Conservation (phyloP, 2,888 invertebrate species). For the Phragmatobia fuliginosa region DNA sequence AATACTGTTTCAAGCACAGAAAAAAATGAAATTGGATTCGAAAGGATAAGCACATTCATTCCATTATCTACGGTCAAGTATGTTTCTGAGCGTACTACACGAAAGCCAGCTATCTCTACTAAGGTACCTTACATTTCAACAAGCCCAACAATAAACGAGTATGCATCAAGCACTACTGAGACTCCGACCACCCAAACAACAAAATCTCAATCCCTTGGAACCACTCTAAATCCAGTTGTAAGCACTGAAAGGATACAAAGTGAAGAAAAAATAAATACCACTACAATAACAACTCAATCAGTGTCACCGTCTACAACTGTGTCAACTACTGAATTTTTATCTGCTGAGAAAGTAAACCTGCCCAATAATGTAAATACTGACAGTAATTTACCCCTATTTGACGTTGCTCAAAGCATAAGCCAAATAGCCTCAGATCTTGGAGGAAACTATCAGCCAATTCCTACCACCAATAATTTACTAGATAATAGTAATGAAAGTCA, state of each 20-base stretch:
- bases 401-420: constrained; percentile 82
- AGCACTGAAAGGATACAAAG: constrained; percentile 54
- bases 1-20: constrained; percentile 55
- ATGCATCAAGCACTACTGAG: constrained; percentile 36
- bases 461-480: constrained; percentile 70
- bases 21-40: constrained; percentile 58
- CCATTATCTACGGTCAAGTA: constrained; percentile 70
- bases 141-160: constrained; percentile 48
- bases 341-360: constrained; percentile 51
- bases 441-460: constrained; percentile 69
- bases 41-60: constrained; percentile 72
- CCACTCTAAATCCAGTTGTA: constrained; percentile 48
- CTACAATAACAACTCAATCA: constrained; percentile 80
- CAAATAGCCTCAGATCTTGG: constrained; percentile 83
- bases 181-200: constrained; percentile 27
- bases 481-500: constrained; percentile 66
- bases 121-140: constrained; percentile 41
- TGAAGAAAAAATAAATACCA: constrained; percentile 67
- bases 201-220: constrained; percentile 23
- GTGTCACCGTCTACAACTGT: constrained; percentile 76
- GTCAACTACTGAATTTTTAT: constrained; percentile 69
- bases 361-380: constrained; percentile 32
- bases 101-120: constrained; percentile 53
- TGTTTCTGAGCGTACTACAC: constrained; percentile 64
- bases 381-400: constrained; percentile 68